Evolutionary conservation across 2,113 vertebrate species (phyloP).

Genomic region (Platysteira castanea): DNA sequence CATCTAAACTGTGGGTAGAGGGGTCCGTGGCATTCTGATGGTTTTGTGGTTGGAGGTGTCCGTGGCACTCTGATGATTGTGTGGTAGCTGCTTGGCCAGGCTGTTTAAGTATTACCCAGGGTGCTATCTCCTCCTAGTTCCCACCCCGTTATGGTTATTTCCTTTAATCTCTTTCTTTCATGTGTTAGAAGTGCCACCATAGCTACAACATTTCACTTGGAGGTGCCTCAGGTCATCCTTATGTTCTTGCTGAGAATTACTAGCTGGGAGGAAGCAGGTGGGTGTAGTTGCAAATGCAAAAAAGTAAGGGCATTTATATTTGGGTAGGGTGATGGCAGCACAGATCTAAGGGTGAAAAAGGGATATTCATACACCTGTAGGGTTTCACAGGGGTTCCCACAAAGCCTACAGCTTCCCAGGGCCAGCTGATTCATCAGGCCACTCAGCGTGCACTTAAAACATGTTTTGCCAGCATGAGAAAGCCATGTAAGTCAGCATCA

Average conservation of each 20-base stretch:
- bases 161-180: background rate
- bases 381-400: background rate
- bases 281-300: background rate
- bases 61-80: accelerated
- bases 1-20: background rate
- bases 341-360: background rate
- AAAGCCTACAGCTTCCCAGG: background rate
- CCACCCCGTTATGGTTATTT: background rate
- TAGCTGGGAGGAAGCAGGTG: background rate
- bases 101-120: background rate
- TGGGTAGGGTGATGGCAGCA: background rate
- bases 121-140: background rate
- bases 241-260: background rate
- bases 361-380: accelerated
- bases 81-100: background rate
- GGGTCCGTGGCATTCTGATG: accelerated
- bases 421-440: background rate
- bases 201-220: background rate
- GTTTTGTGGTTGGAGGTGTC: background rate
- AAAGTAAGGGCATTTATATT: background rate
- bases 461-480: background rate
- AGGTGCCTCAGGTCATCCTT: background rate
- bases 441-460: accelerated
- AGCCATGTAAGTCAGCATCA: accelerated
- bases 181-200: background rate